phyloP scores from a whole-genome alignment of 2,888 invertebrate genomes.

The Dolichopus griseipennis region DNA sequence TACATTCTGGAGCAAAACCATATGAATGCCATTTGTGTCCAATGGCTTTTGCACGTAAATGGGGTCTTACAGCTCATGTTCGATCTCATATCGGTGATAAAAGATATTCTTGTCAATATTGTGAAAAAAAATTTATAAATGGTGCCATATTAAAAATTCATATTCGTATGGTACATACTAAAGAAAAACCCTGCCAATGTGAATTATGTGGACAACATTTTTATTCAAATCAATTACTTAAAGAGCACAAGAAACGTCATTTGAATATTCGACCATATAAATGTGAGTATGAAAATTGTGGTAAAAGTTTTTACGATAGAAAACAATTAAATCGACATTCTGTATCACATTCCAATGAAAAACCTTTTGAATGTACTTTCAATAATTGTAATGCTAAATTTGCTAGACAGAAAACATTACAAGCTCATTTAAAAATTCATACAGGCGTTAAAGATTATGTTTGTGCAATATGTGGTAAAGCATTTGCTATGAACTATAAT shows the following conservation, averaged over 20 bases:
- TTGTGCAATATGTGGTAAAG: conserved; percentile 9
- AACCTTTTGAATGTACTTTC: conserved; percentile 4
- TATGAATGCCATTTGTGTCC: conserved; percentile 7
- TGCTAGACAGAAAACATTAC: background rate
- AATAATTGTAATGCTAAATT: background rate
- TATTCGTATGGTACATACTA: conserved; percentile 8
- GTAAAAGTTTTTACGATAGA: conserved; percentile 48
- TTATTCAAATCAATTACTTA: conserved; percentile 48
- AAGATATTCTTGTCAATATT: conserved; percentile 5
- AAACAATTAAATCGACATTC: conserved; percentile 47
- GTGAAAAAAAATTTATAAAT: conserved; percentile 8
- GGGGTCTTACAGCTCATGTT: conserved; percentile 7
- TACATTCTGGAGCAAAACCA: background rate
- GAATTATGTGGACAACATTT: conserved; percentile 52
- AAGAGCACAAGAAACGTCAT: conserved; percentile 53
- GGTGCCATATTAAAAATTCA: conserved; percentile 4
- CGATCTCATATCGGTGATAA: conserved; percentile 9
- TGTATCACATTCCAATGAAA: conserved; percentile 5
- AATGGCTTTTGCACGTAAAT: conserved; percentile 9
- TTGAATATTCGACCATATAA: conserved; percentile 52
- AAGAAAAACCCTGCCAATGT: conserved; percentile 41
- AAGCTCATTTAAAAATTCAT: conserved; percentile 10
- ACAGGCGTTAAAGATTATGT: conserved; percentile 7
- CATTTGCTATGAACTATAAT: conserved; percentile 11
- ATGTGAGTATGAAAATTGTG: conserved; percentile 50